Evolutionary conservation across 2,113 vertebrate species (phyloP).

Genomic region (Archocentrus centrarchus): DNA sequence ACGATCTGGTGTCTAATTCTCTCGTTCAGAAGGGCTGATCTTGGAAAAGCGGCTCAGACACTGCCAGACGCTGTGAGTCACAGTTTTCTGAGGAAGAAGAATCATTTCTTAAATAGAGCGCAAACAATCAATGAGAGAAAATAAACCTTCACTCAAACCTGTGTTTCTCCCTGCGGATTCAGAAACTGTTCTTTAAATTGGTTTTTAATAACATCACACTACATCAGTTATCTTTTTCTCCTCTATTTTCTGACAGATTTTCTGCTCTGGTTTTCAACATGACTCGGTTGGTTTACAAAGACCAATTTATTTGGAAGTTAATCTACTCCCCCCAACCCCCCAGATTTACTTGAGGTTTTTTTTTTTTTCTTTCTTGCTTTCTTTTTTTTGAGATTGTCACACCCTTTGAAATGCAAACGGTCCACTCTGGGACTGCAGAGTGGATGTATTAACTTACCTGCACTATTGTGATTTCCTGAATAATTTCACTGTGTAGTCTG

Average conservation of each 20-base stretch:
- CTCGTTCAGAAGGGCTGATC: conserved; percentile 54
- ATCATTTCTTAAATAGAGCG: conserved; percentile 59
- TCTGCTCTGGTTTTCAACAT: conserved; percentile 24
- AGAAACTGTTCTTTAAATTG: conserved; percentile 49
- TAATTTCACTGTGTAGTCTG: conserved; percentile 51
- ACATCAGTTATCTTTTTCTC: conserved; percentile 42
- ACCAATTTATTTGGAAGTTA: conserved; percentile 53
- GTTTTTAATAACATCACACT: conserved; percentile 48
- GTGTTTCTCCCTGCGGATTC: conserved; percentile 32
- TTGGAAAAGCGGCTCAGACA: conserved; percentile 45
- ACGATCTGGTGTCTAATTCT: conserved; percentile 62
- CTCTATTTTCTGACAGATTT: conserved; percentile 37
- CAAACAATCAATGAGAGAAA: conserved; percentile 65
- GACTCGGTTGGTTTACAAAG: conserved; percentile 33
- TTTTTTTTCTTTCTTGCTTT: not conserved
- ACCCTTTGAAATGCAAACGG: conserved; percentile 57
- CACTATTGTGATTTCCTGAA: conserved; percentile 50
- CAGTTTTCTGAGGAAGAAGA: conserved; percentile 55
- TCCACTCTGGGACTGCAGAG: conserved; percentile 35
- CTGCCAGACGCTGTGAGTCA: conserved; percentile 66
- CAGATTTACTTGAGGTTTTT: conserved; percentile 47
- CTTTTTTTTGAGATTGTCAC: not conserved
- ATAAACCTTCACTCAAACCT: conserved; percentile 46
- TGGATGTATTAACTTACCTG: conserved; percentile 54
- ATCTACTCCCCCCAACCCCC: conserved; percentile 29